A percentile compares a stretch with the other conserved stretches of the same genome.
phyloP scores from a whole-genome alignment of 2,113 vertebrate genomes.

The Sylvilagus bachmani region DNA sequence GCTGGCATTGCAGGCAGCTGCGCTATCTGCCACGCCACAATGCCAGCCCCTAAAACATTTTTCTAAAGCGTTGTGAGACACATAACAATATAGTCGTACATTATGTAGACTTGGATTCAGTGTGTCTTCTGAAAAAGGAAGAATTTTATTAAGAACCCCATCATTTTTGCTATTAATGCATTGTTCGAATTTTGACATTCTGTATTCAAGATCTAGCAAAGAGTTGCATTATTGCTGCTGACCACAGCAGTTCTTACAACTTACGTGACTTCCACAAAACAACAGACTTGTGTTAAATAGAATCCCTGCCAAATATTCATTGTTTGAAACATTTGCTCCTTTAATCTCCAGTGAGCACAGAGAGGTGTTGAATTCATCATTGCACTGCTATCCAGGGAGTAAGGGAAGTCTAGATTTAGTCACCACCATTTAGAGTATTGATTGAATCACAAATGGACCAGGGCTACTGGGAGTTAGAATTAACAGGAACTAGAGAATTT shows the following conservation, averaged over 20 bases:
- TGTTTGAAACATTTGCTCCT: neutral
- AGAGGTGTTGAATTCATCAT: neutral
- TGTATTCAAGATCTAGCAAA: neutral
- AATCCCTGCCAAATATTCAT: neutral
- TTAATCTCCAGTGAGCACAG: neutral
- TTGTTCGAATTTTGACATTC: neutral
- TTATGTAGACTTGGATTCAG: neutral
- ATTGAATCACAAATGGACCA: constrained; percentile 4
- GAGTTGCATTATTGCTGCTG: neutral
- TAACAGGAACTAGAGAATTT: neutral
- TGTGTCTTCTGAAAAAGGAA: neutral
- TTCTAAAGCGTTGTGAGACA: no score
- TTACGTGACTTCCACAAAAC: neutral
- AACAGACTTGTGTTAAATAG: neutral
- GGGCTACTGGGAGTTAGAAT: constrained; percentile 21
- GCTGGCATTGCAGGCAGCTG: no score
- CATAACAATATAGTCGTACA: neutral
- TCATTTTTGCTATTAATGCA: neutral
- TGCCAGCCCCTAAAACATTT: no score
- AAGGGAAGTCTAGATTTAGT: constrained; percentile 12
- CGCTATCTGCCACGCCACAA: no score
- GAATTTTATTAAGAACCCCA: neutral
- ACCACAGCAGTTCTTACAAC: neutral
- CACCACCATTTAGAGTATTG: neutral
- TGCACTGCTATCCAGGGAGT: neutral